Conservation (phyloP, 2,797 vertebrate genomes). For the Sorex maritimensis region DNA sequence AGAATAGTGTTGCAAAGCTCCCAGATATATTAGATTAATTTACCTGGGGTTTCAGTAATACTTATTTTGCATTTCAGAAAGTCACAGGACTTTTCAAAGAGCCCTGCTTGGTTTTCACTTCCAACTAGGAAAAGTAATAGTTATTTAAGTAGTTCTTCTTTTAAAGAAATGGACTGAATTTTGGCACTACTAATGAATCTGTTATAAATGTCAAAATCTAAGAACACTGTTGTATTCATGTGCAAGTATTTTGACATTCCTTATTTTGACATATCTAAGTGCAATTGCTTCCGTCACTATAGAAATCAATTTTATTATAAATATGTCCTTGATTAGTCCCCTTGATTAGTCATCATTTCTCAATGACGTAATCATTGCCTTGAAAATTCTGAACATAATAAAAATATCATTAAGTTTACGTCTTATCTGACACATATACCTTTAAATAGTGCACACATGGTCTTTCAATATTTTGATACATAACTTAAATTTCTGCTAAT, state of each 20-base stretch:
- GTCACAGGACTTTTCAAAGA: constrained; percentile 24
- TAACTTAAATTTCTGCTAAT: background rate
- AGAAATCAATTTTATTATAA: constrained; percentile 35
- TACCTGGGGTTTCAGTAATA: constrained; percentile 41
- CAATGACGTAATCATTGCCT: background rate
- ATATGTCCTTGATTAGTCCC: background rate
- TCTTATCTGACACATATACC: background rate
- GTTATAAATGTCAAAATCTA: constrained; percentile 56
- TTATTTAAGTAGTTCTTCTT: constrained; percentile 52
- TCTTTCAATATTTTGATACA: constrained; percentile 6
- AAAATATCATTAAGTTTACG: background rate
- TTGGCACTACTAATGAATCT: background rate
- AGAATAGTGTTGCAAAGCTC: background rate
- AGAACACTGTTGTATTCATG: background rate
- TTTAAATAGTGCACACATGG: constrained; percentile 13
- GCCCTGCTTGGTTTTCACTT: constrained; percentile 35
- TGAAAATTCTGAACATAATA: constrained; percentile 28
- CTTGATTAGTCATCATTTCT: background rate
- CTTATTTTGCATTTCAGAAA: constrained; percentile 48
- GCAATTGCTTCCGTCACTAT: background rate
- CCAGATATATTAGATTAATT: background rate
- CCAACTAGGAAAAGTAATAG: constrained; percentile 19
- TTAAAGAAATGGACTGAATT: constrained; percentile 31
- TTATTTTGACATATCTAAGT: background rate
- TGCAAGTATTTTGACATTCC: constrained; percentile 43